Conservation (phyloP, 2,888 invertebrate species). For the Mimachlamys varia region DNA sequence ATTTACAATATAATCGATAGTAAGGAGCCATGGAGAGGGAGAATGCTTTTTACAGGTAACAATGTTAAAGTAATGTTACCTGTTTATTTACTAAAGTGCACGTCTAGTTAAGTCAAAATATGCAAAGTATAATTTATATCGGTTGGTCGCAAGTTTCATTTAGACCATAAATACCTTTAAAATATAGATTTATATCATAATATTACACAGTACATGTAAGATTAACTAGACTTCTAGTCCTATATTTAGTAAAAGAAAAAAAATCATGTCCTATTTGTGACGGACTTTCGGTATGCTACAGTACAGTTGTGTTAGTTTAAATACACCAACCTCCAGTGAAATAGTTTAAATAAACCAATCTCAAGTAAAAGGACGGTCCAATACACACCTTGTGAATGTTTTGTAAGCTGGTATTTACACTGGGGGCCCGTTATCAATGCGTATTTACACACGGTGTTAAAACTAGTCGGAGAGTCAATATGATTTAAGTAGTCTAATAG, state of each 20-base stretch:
- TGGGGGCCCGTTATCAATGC: background rate
- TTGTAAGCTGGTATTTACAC: conserved; percentile 13
- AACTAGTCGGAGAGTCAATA: background rate
- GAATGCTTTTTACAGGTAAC: conserved; percentile 65
- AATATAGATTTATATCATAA: no score
- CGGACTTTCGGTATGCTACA: no score
- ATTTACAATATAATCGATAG: conserved; percentile 60
- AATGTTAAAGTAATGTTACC: background rate
- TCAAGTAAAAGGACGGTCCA: background rate
- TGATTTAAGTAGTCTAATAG: background rate
- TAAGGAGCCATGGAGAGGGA: conserved; percentile 64
- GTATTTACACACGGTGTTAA: background rate
- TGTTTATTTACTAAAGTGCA: no score
- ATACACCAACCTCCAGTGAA: no score
- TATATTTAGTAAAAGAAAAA: no score
- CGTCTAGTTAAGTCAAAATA: no score
- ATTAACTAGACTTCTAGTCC: no score
- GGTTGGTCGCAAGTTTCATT: no score
- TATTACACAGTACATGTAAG: no score
- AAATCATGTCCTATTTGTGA: no score
- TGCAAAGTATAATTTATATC: no score
- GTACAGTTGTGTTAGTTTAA: background rate
- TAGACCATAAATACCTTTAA: no score
- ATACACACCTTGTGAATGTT: background rate
- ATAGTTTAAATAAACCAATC: conserved; percentile 6